Conservation (phyloP, 1,140 invertebrate species). For the Anagrus nilaparvatae region DNA sequence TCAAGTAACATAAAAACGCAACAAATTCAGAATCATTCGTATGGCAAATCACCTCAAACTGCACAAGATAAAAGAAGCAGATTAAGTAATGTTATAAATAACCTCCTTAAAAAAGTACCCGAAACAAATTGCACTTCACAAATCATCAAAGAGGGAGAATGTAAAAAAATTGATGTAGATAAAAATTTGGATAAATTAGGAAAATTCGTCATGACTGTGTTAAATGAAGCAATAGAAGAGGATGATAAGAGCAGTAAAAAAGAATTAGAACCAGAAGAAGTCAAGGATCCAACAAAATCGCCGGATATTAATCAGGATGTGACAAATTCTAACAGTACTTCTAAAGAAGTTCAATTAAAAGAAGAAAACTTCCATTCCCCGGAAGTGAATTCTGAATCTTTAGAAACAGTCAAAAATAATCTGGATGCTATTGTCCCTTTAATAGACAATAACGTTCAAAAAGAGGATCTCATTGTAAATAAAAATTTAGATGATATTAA, state of each 20-base stretch:
- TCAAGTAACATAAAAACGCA: too few relatives aligned
- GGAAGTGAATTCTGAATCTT: conserved; percentile 19
- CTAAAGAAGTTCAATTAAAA: neutral
- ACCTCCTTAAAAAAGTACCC: conserved; percentile 35
- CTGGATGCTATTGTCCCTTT: conserved; percentile 25
- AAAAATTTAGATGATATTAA: too few relatives aligned
- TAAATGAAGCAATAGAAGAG: conserved; percentile 38
- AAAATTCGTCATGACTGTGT: conserved; percentile 39
- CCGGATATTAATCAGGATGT: neutral
- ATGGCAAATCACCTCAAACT: conserved; percentile 12
- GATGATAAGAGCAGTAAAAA: conserved; percentile 18
- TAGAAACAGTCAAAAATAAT: conserved; percentile 24
- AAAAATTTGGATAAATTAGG: conserved; percentile 34
- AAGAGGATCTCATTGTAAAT: too few relatives aligned
- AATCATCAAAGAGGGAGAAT: neutral
- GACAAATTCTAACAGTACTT: neutral
- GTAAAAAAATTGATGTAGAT: conserved; percentile 25
- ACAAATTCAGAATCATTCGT: neutral
- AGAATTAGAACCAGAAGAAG: conserved; percentile 5
- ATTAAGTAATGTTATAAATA: conserved; percentile 39
- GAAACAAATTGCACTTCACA: conserved; percentile 11
- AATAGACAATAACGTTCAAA: neutral
- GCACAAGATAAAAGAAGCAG: conserved; percentile 38
- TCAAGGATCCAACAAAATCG: conserved; percentile 1
- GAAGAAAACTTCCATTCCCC: conserved; percentile 2